Percentiles rank a stretch among this genome's conserved stretches.
Conservation (phyloP, 2,797 vertebrate species). For the Premnoplex brunnescens region DNA sequence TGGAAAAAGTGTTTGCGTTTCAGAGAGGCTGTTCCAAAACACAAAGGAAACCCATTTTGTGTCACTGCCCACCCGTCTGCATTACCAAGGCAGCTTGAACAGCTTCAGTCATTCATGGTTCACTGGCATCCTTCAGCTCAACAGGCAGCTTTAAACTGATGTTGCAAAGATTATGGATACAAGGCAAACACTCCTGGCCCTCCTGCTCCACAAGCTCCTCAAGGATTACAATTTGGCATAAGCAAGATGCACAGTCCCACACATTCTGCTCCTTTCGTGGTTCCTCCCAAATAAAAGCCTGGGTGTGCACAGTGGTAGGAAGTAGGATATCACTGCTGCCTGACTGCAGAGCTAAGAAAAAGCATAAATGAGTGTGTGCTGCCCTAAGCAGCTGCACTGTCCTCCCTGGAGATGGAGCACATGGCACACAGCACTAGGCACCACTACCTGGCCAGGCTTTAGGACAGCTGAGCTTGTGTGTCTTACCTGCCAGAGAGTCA, state of each 20-base stretch:
- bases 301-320: conserved; percentile 1
- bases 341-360: not conserved
- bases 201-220: not conserved
- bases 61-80: not conserved
- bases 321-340: not conserved
- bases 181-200: not conserved
- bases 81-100: not conserved
- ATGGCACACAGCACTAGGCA: not conserved
- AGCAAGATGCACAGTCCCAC: not conserved
- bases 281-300: not conserved
- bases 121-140: not conserved
- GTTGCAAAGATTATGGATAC: not conserved
- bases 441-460: not conserved
- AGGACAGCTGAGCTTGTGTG: not conserved
- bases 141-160: not conserved
- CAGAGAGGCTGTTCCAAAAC: not conserved
- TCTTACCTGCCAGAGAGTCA: not conserved
- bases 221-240: not conserved
- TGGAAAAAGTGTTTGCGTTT: not conserved
- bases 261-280: not conserved
- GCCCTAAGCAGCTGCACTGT: not conserved
- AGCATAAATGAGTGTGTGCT: not conserved
- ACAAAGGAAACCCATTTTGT: not conserved
- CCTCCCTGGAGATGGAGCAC: not conserved
- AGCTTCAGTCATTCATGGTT: not conserved